Evolutionary conservation across 2,113 vertebrate species (phyloP).

Genomic region (Andinoacara biseriatus): DNA sequence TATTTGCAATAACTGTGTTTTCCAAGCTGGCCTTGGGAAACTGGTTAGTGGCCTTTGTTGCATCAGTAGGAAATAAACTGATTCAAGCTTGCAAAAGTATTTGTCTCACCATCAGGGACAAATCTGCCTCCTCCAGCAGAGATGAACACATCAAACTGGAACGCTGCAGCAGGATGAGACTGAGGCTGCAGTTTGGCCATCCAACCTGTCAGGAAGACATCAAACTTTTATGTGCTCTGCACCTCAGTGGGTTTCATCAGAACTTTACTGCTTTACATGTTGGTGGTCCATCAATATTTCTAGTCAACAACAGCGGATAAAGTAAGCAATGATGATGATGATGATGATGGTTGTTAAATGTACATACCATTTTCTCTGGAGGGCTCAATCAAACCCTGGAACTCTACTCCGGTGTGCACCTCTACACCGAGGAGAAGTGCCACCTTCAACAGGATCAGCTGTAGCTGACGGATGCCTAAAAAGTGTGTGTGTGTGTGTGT

Average conservation of each 20-base stretch:
- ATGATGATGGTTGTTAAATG: neutral
- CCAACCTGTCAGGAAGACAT: slow-evolving; percentile 80
- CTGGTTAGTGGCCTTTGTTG: neutral
- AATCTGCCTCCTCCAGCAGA: slow-evolving; percentile 92
- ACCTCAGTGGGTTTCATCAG: neutral
- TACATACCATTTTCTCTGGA: slow-evolving; percentile 70
- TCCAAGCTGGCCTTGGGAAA: slow-evolving; percentile 2
- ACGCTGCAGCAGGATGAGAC: slow-evolving; percentile 79
- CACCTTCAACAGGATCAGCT: slow-evolving; percentile 91
- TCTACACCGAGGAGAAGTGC: slow-evolving; percentile 91
- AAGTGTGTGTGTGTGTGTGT: neutral
- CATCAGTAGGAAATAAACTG: neutral
- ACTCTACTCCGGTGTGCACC: slow-evolving; percentile 87
- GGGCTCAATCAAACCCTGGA: slow-evolving; percentile 83
- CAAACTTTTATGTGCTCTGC: neutral
- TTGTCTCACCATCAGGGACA: slow-evolving; percentile 88
- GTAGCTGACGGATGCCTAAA: slow-evolving; percentile 94
- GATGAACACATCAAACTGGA: slow-evolving; percentile 91
- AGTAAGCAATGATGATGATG: neutral
- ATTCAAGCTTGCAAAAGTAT: neutral
- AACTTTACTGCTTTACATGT: neutral
- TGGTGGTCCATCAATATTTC: neutral
- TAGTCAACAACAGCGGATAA: neutral
- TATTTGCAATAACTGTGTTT: neutral
- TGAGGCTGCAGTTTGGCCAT: slow-evolving; percentile 83